Percentiles rank a stretch among this genome's conserved stretches.
Conservation (phyloP, 1,140 invertebrate species). For the Aphis gossypii region DNA sequence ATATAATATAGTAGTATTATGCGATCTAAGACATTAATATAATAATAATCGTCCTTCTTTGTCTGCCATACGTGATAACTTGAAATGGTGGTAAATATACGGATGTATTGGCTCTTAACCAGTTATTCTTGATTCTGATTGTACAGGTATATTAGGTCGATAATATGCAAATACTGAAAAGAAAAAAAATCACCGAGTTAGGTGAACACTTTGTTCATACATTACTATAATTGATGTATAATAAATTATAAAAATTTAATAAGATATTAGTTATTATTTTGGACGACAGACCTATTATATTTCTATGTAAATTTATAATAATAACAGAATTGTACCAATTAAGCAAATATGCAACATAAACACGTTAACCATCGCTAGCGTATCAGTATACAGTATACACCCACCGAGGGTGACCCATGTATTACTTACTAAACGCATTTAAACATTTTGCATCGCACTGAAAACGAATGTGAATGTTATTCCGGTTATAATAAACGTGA, state of each 20-base stretch:
- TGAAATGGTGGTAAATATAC: background rate
- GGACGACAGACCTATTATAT: background rate
- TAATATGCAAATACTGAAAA: background rate
- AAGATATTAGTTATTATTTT: background rate
- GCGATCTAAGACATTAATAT: background rate
- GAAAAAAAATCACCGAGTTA: background rate
- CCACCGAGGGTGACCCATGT: too few species aligned
- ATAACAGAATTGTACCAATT: background rate
- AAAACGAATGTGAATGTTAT: background rate
- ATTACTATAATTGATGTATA: background rate
- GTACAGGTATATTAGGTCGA: background rate
- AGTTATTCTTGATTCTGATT: background rate
- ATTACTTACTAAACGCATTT: too few species aligned
- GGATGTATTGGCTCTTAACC: constrained; percentile 9
- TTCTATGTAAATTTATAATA: background rate
- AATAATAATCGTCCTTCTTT: background rate
- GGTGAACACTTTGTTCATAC: background rate
- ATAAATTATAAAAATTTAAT: background rate
- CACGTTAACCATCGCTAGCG: background rate
- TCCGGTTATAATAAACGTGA: background rate
- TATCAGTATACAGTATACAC: too few species aligned
- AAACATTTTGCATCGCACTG: too few species aligned
- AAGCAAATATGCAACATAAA: background rate
- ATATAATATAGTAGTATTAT: background rate
- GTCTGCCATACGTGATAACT: background rate